A percentile compares a stretch with the other conserved stretches of the same genome.
Evolutionary conservation across 2,888 invertebrate species (phyloP).

Genomic region (Camptogramma bilineatum): DNA sequence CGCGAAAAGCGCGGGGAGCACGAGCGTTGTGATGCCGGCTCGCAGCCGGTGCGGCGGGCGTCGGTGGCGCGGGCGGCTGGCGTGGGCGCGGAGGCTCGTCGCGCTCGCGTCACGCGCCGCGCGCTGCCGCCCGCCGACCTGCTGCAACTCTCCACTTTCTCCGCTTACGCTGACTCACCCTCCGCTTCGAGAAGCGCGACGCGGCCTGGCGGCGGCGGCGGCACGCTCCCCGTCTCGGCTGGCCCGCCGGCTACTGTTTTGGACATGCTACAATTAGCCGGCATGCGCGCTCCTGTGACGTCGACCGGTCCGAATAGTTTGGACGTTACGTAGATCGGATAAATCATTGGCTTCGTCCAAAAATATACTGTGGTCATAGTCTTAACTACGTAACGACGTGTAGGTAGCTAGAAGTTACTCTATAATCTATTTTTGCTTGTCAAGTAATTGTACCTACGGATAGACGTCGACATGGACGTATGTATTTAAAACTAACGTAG

Average conservation of each 20-base stretch:
- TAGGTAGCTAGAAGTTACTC: conserved; percentile 46
- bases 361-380: conserved; percentile 72
- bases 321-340: conserved; percentile 71
- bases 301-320: conserved; percentile 71
- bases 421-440: conserved; percentile 52
- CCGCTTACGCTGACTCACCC: conserved; percentile 68
- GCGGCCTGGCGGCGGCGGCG: conserved; percentile 45
- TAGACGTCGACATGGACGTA: conserved; percentile 47
- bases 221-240: conserved; percentile 58
- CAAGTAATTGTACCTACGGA: conserved; percentile 30
- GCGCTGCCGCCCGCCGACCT: conserved; percentile 47
- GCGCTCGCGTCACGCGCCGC: conserved; percentile 56
- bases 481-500: not conserved
- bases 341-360: conserved; percentile 72
- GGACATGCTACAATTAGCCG: conserved; percentile 81
- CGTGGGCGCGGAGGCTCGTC: conserved; percentile 80
- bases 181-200: conserved; percentile 65
- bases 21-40: conserved; percentile 71
- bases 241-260: conserved; percentile 70
- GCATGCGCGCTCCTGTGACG: conserved; percentile 79
- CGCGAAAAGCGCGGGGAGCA: conserved; percentile 81
- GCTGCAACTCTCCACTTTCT: conserved; percentile 58
- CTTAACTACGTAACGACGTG: conserved; percentile 61
- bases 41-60: conserved; percentile 60
- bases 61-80: conserved; percentile 60